Evolutionary conservation across 1,140 invertebrate species (phyloP), one percentile per base, ranked within the genome.

Genomic region (Drosophila navojoa): DNA sequence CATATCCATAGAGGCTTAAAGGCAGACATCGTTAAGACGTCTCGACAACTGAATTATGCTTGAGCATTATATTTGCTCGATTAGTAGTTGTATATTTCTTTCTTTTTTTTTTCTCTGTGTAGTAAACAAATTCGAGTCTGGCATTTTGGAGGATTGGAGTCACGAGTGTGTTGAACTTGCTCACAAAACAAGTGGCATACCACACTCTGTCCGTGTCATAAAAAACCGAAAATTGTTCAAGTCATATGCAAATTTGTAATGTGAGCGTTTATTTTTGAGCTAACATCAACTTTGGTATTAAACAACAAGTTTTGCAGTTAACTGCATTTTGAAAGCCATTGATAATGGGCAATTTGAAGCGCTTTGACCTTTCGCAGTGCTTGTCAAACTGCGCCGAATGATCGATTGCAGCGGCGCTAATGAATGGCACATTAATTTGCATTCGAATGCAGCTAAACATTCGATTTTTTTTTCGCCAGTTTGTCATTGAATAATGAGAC

Each of bases 361-460:
- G 69, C 57, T 52, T 67, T 76, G 71, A 78, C 76, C 76, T 78
- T 78, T 78, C 44, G 49, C 76, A 78, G 61, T 62, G 76, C 60
- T 54, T 76, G 76, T 75, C 76, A 78, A 78, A 78, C 72, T 47
- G 66, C 57, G 52, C 25, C 25, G 58, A 69, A 76, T 81, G 77
- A 81, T 81, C 71, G 67, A 81, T 81, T 71, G 70, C 62, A 61
- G n/a, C 32, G 19, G 66, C 47, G 77, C 59, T 73, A 76, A 73
- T 77, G 78, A 81, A 76, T 79, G 79, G 78, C 79, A 77, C 71
- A 79, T 81, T 81, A 81, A 81, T 81, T 81, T 81, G 79, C 79
- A 81, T 81, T 81, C 74, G 68, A 73, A 81, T 81, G 54, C 57
- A 47, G 29, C 55, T 27, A 61, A 71, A 60, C 40, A 62, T 53